A percentile compares a stretch with the other conserved stretches of the same genome.
Evolutionary conservation across 2,797 vertebrate species (phyloP).

Genomic region (Eospalax fontanierii): DNA sequence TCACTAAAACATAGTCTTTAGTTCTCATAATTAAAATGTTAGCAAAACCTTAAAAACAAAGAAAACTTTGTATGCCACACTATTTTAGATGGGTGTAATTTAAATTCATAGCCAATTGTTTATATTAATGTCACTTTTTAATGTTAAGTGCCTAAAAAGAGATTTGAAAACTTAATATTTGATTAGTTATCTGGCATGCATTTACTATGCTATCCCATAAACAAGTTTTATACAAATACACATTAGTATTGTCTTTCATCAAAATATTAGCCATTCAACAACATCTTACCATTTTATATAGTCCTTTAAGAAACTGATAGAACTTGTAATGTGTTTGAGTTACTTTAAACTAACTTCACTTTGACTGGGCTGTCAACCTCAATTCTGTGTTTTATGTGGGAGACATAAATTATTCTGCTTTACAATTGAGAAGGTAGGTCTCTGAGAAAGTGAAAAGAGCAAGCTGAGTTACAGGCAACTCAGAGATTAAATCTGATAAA

Average conservation of each 20-base stretch:
- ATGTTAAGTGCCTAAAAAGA: not conserved
- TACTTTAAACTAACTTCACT: constrained; percentile 53
- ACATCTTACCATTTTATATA: constrained; percentile 13
- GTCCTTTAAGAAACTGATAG: constrained; percentile 30
- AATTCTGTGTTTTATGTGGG: constrained; percentile 54
- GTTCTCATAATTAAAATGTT: not conserved
- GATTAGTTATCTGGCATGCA: constrained; percentile 5
- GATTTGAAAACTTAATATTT: constrained; percentile 18
- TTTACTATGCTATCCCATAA: constrained; percentile 30
- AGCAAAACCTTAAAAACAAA: not conserved
- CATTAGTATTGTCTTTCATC: constrained; percentile 46
- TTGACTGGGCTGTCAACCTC: not conserved
- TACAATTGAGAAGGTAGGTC: constrained; percentile 52
- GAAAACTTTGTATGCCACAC: constrained; percentile 10
- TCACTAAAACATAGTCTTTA: not conserved
- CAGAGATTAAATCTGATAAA: constrained; percentile 70
- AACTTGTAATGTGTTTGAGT: constrained; percentile 17
- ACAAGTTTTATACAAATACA: not conserved
- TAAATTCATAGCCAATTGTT: constrained; percentile 42
- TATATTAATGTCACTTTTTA: constrained; percentile 35
- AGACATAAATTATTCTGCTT: constrained; percentile 72
- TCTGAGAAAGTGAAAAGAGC: constrained; percentile 70
- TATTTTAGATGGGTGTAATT: constrained; percentile 28
- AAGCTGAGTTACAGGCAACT: constrained; percentile 73
- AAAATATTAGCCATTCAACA: constrained; percentile 25